phyloP scores from a whole-genome alignment of 2,888 invertebrate genomes.

The Mythimna lalbum region DNA sequence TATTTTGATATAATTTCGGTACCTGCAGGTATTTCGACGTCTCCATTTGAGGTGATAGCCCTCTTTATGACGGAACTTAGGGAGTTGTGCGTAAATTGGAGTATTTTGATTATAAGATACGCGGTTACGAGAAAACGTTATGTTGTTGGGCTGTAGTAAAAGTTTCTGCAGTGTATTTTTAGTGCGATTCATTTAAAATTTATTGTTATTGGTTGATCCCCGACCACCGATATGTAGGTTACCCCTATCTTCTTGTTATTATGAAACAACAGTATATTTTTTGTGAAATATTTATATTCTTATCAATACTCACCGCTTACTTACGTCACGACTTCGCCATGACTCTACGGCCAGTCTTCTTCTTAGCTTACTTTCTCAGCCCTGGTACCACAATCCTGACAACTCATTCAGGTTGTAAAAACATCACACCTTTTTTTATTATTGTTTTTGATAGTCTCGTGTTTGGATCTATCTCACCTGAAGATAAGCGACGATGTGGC shows the following conservation, averaged over 20 bases:
- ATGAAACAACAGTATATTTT: too few species aligned
- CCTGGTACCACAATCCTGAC: background rate
- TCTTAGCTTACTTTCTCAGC: background rate
- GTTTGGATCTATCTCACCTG: too few species aligned
- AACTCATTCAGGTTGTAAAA: background rate
- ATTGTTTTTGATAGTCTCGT: too few species aligned
- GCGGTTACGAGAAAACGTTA: conserved; percentile 29
- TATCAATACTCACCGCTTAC: too few species aligned
- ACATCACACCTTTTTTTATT: background rate
- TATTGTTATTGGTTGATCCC: conserved; percentile 13
- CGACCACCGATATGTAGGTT: conserved; percentile 20
- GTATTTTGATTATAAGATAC: conserved; percentile 46
- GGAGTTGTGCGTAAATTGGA: conserved; percentile 28
- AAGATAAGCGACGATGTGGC: too few species aligned
- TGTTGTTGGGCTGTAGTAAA: conserved; percentile 28
- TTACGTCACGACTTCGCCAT: background rate
- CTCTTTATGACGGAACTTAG: conserved; percentile 54
- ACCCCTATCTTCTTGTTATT: background rate
- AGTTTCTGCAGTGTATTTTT: conserved; percentile 31
- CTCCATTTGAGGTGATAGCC: conserved; percentile 63
- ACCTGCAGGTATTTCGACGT: conserved; percentile 54
- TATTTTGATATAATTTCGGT: conserved; percentile 56
- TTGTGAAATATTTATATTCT: background rate
- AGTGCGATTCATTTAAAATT: conserved; percentile 32
- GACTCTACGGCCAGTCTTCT: background rate